Conservation (phyloP, 2,113 vertebrate genomes). For the Gymnocephalus cernua region DNA sequence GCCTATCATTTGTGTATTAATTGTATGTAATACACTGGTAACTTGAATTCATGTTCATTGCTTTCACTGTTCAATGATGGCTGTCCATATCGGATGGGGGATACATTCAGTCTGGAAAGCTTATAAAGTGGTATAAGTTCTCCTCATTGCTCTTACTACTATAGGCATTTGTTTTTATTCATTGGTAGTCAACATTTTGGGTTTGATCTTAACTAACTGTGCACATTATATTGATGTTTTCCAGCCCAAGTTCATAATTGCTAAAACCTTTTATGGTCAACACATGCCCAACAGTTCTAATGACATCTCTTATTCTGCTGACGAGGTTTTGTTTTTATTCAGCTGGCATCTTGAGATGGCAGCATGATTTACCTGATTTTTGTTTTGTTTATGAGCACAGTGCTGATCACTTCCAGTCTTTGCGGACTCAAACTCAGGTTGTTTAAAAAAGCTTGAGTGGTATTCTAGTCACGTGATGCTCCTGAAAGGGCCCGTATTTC, state of each 20-base stretch:
- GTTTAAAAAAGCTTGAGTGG: conserved; percentile 23
- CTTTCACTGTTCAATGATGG: conserved; percentile 14
- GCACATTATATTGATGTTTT: conserved; percentile 4
- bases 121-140: background rate
- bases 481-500: conserved; percentile 31
- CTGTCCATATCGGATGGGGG: background rate
- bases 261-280: conserved; percentile 3
- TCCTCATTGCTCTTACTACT: background rate
- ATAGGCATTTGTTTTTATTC: conserved; percentile 5
- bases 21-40: background rate
- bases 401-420: conserved; percentile 26
- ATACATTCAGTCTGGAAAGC: background rate
- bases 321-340: conserved; percentile 34
- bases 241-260: conserved; percentile 6
- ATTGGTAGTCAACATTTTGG: background rate
- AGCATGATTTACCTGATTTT: conserved; percentile 28
- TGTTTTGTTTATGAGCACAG: conserved; percentile 22
- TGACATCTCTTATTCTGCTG: background rate
- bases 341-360: conserved; percentile 6
- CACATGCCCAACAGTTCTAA: background rate
- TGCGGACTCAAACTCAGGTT: conserved; percentile 7
- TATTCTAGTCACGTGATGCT: conserved; percentile 29
- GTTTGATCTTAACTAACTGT: conserved; percentile 13
- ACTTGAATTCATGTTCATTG: conserved; percentile 25
- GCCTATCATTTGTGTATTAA: background rate